Evolutionary conservation across 2,113 vertebrate species (phyloP).

Genomic region (Urocynchramus pylzowi): DNA sequence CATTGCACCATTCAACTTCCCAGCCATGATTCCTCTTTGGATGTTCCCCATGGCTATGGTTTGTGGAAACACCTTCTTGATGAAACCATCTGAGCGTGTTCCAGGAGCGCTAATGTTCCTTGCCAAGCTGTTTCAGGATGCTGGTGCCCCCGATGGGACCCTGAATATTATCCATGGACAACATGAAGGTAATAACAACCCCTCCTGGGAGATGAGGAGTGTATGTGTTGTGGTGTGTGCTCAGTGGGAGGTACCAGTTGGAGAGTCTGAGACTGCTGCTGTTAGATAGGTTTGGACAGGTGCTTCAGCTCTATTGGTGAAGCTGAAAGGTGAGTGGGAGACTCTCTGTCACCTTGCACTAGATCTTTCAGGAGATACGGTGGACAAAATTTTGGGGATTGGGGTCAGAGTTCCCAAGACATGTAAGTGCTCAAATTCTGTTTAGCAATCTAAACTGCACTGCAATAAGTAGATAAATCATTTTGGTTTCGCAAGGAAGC

Average conservation of each 20-base stretch:
- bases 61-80: constrained; percentile 93
- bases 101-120: constrained; percentile 92
- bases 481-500: neutral
- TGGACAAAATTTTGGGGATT: neutral
- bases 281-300: neutral
- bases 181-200: constrained; percentile 77
- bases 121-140: constrained; percentile 89
- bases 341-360: neutral
- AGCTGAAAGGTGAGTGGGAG: neutral
- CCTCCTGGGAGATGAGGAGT: neutral
- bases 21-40: constrained; percentile 98
- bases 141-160: constrained; percentile 90
- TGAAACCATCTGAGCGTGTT: constrained; percentile 95
- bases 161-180: constrained; percentile 95
- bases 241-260: neutral
- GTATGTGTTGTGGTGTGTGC: neutral
- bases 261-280: neutral
- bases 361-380: neutral
- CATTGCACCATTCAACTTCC: constrained; percentile 95
- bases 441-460: neutral
- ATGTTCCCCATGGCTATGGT: constrained; percentile 98
- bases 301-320: neutral
- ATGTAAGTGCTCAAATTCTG: neutral
- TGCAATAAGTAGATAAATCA: neutral
- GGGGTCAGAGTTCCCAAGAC: neutral